A percentile compares a stretch with the other conserved stretches of the same genome.
phyloP scores from a whole-genome alignment of 2,797 vertebrate genomes.

The Kryptopterus vitreolus region DNA sequence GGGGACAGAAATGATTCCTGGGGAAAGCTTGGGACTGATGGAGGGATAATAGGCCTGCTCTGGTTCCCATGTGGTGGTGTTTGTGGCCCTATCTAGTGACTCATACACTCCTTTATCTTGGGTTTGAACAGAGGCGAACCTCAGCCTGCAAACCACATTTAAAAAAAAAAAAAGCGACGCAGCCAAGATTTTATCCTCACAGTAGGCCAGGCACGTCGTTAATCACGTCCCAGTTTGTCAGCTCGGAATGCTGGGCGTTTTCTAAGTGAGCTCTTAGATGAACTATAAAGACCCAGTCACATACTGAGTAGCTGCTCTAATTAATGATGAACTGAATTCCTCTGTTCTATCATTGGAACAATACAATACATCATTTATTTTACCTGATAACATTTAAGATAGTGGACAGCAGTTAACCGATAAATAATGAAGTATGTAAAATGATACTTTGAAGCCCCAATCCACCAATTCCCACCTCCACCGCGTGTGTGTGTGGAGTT shows the following conservation, averaged over 20 bases:
- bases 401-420: background rate
- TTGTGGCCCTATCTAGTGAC: conserved; percentile 62
- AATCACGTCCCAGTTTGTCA: conserved; percentile 64
- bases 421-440: background rate
- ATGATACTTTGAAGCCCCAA: background rate
- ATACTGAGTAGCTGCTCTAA: conserved; percentile 16
- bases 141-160: conserved; percentile 64
- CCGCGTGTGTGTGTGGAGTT: no score
- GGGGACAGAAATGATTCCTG: conserved; percentile 47
- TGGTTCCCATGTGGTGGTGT: conserved; percentile 62
- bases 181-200: conserved; percentile 66
- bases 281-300: conserved; percentile 21
- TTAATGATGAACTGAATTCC: conserved; percentile 7
- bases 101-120: conserved; percentile 63
- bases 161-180: conserved; percentile 60
- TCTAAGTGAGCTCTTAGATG: conserved; percentile 30
- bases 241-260: conserved; percentile 63
- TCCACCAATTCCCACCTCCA: no score
- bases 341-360: background rate
- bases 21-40: conserved; percentile 51
- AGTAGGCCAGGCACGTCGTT: conserved; percentile 49
- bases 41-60: conserved; percentile 54
- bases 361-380: background rate
- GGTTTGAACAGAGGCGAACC: conserved; percentile 65
- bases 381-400: background rate